phyloP scores from a whole-genome alignment of 2,113 vertebrate species.

The Salminus brasiliensis region DNA sequence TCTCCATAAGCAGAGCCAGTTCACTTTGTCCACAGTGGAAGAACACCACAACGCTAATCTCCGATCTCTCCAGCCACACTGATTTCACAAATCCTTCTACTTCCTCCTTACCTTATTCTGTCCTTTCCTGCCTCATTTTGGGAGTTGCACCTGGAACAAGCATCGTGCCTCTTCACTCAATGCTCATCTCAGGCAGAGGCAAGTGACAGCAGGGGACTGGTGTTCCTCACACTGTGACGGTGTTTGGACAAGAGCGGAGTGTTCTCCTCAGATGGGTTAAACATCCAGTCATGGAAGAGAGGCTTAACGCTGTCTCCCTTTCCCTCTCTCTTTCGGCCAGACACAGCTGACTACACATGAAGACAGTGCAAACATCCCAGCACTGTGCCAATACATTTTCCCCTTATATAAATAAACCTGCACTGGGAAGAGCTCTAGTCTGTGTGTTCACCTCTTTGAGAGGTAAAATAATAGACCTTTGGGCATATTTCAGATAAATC shows the following conservation, averaged over 20 bases:
- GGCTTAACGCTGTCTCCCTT: not conserved
- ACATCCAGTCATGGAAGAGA: slow-evolving; percentile 31
- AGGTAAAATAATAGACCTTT: slow-evolving; percentile 15
- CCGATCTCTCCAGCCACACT: not conserved
- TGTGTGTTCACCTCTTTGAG: not conserved
- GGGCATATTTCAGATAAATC: slow-evolving; percentile 11
- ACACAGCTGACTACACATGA: not conserved
- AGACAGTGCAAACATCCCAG: not conserved
- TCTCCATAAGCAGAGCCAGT: not conserved
- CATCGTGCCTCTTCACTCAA: not conserved
- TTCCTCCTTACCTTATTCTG: slow-evolving; percentile 13
- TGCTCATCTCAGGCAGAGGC: slow-evolving; percentile 16
- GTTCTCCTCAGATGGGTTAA: slow-evolving; percentile 36
- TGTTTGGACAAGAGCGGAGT: slow-evolving; percentile 53
- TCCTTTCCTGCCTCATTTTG: not conserved
- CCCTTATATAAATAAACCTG: slow-evolving; percentile 23
- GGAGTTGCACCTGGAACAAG: not conserved
- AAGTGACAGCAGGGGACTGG: slow-evolving; percentile 41
- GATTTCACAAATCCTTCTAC: not conserved
- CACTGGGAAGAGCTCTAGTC: not conserved
- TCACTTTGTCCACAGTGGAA: not conserved
- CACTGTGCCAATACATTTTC: slow-evolving; percentile 16
- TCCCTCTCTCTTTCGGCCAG: slow-evolving; percentile 22
- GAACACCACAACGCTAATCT: not conserved
- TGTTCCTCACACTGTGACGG: slow-evolving; percentile 44